Evolutionary conservation across 2,888 invertebrate genomes (phyloP).

Genomic region (Metalampra italica): DNA sequence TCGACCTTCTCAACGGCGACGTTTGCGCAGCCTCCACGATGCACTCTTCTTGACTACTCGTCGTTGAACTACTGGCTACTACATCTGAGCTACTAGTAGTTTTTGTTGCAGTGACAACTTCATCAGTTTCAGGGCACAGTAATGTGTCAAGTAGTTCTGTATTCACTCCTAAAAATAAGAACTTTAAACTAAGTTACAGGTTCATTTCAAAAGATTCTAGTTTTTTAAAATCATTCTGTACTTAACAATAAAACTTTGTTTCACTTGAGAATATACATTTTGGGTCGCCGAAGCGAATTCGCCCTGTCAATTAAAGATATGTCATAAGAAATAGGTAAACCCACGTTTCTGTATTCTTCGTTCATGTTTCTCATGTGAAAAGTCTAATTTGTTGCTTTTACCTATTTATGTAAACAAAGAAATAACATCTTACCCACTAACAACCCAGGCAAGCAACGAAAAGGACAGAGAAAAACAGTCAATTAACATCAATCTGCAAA

Average conservation of each 20-base stretch:
- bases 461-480: constrained; percentile 29
- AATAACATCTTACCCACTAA: constrained; percentile 55
- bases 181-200: too few species aligned
- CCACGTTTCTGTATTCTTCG: too few species aligned
- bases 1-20: constrained; percentile 32
- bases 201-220: too few species aligned
- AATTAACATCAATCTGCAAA: constrained; percentile 10
- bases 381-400: not conserved
- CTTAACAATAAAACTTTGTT: not conserved
- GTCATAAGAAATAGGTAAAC: too few species aligned
- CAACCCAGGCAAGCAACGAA: constrained; percentile 47
- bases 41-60: constrained; percentile 19
- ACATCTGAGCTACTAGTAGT: constrained; percentile 12
- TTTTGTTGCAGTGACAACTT: constrained; percentile 7
- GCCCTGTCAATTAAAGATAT: too few species aligned
- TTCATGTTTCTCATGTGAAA: not conserved
- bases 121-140: constrained; percentile 79
- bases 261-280: not conserved
- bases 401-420: not conserved
- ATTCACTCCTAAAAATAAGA: constrained; percentile 83
- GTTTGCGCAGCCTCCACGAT: constrained; percentile 5
- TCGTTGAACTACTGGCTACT: constrained; percentile 13
- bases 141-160: constrained; percentile 89
- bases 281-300: too few species aligned
- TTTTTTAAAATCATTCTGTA: not conserved